Base-by-base conservation (phyloP, 2,797 vertebrate genomes). In the Intellagama lesueurii region DNA sequence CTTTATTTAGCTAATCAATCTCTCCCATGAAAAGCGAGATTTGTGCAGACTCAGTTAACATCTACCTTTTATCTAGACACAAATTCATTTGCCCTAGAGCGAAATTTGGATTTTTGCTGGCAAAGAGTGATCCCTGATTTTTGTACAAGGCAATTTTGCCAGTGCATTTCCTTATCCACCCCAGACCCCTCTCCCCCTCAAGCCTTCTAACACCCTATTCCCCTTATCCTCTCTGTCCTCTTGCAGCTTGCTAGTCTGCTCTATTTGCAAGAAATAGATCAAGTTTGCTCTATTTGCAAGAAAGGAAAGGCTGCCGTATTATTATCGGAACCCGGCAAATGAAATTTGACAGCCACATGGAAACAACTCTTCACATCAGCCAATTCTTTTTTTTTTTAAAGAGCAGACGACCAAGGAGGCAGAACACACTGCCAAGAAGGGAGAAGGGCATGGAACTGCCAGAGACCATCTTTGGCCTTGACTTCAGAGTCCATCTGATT, bases 251-350 rank as follows among this genome's bases (percentile, higher is more conserved):
- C 0, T 85, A 40, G 94, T 86, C 86, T 87, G 72, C n/a, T 1
- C 40, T 32, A 64, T 0, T 0, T 49, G 86, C 84, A 2, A 28
- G 76, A 32, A 8, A 30, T 40, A 88, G 89, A 78, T 83, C 91
- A 85, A 40, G 94, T 86, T 87, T 88, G 72, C n/a, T 1, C 40
- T 32, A 64, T 0, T 0, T 49, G 86, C 84, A 2, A 28, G 73
- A 32, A 8, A 30, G 47, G 70, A 68, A 81, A 7, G 1, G 32
- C 1, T 40, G n/a, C 24, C 8, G 40, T 7, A 26, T 28, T 77
- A 12, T 77, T 47, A 77, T 47, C 11, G 4, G 40, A 24, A 0
- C 0, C 0, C 73, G 5, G 4, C 92, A 78, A 0, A 78, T 68
- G 66, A n/a, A 32, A 78, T 86, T 28, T 86, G 1, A 22, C 32